Evolutionary conservation across 2,888 invertebrate genomes (phyloP).

Genomic region (Lithophane leautieri): DNA sequence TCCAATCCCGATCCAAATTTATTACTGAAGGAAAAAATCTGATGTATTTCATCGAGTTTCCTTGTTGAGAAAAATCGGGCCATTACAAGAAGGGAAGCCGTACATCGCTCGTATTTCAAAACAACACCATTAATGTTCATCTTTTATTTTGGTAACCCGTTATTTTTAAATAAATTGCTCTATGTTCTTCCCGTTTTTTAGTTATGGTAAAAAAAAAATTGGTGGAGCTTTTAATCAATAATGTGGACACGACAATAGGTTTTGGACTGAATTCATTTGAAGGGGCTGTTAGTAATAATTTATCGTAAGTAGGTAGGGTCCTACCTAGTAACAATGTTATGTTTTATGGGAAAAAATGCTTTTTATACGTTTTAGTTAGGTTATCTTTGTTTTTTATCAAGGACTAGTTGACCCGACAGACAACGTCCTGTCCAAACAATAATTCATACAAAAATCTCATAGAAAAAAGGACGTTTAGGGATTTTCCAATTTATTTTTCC

Average conservation of each 20-base stretch:
- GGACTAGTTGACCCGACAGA: neutral
- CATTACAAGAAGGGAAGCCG: conserved; percentile 81
- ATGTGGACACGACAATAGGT: conserved; percentile 60
- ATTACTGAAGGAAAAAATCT: conserved; percentile 77
- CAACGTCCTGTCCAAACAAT: no score
- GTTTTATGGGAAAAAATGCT: conserved; percentile 8
- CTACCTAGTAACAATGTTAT: neutral
- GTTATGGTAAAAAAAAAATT: conserved; percentile 58
- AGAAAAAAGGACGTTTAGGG: no score
- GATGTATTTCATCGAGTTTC: conserved; percentile 82
- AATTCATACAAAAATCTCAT: no score
- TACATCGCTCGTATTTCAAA: conserved; percentile 85
- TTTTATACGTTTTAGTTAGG: conserved; percentile 30
- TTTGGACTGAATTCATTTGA: conserved; percentile 62
- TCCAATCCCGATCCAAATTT: conserved; percentile 80
- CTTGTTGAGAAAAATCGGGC: conserved; percentile 87
- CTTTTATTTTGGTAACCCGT: conserved; percentile 84
- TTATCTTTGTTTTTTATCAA: conserved; percentile 26
- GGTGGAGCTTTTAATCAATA: conserved; percentile 62
- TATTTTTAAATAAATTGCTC: conserved; percentile 79
- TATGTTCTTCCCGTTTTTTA: conserved; percentile 71
- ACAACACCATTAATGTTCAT: conserved; percentile 88
- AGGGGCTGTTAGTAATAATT: conserved; percentile 36
- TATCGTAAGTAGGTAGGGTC: conserved; percentile 23
- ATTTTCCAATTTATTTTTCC: no score